phyloP scores from a whole-genome alignment of 1,140 invertebrate genomes.

The Apocrypta bakeri region DNA sequence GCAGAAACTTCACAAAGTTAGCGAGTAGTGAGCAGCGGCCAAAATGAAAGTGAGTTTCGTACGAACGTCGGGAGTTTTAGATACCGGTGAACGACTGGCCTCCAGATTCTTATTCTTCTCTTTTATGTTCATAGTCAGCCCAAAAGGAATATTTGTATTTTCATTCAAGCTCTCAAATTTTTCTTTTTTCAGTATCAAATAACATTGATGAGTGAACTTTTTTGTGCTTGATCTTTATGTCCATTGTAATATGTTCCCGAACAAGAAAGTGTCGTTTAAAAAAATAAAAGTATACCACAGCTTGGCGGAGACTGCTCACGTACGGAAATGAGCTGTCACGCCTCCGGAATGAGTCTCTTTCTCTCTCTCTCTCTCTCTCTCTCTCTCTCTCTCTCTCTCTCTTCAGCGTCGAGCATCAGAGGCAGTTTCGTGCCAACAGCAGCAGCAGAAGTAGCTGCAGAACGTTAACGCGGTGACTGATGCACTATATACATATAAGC shows the following conservation, averaged over 20 bases:
- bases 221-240: too few species aligned
- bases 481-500: not conserved
- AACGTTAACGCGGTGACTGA: not conserved
- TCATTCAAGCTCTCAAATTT: too few species aligned
- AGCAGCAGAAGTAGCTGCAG: not conserved
- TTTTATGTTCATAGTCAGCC: too few species aligned
- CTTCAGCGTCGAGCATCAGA: not conserved
- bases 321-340: constrained; percentile 11
- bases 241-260: too few species aligned
- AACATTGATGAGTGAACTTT: too few species aligned
- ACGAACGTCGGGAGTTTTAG: not conserved
- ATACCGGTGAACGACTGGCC: not conserved
- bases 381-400: too few species aligned
- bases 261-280: too few species aligned
- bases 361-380: too few species aligned
- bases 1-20: constrained; percentile 42
- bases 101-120: not conserved
- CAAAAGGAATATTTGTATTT: too few species aligned
- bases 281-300: too few species aligned
- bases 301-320: not conserved
- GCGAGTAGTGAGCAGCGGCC: constrained; percentile 1
- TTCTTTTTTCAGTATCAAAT: too few species aligned
- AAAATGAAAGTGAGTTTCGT: constrained; percentile 19
- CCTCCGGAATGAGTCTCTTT: not conserved
- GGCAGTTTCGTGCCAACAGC: constrained; percentile 40